Percentiles rank a stretch among this genome's conserved stretches.
These are phyloP conservation scores for Palythoa heliodiscus DNA, from an alignment of 92 coral and sea anemone species.

Conservation along the genomic window DNA sequence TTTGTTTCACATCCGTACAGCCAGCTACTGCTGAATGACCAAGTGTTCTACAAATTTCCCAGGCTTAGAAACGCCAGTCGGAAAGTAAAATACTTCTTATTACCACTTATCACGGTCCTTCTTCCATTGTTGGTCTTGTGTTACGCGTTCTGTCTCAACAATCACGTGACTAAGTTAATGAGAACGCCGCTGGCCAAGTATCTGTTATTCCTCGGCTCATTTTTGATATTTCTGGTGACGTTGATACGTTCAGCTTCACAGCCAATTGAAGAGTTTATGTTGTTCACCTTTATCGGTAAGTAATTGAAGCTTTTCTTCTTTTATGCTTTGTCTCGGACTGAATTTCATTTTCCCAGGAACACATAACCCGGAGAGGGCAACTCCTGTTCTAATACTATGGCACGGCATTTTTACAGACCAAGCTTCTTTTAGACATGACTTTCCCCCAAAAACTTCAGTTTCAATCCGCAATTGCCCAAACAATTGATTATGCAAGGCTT, in stretches of 20 bases:
- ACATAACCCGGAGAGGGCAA: no score
- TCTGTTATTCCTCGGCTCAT: slow-evolving; percentile 36
- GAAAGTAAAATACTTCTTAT: slow-evolving; percentile 6
- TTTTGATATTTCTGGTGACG: slow-evolving; percentile 31
- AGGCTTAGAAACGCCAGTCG: slow-evolving; percentile 2
- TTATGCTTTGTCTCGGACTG: not conserved
- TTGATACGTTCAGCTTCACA: slow-evolving; percentile 41
- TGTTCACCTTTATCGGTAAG: slow-evolving; percentile 39
- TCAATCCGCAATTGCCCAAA: no score
- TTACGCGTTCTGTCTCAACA: slow-evolving; percentile 34
- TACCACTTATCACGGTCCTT: slow-evolving; percentile 22
- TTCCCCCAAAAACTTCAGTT: no score
- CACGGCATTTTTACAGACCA: no score
- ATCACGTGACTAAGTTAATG: slow-evolving; percentile 34
- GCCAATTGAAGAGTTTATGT: slow-evolving; percentile 30
- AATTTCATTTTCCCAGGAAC: no score
- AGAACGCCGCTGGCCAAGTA: slow-evolving; percentile 48
- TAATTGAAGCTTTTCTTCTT: not conserved
- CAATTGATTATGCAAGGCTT: no score
- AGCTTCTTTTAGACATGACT: no score
- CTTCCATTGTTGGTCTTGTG: slow-evolving; percentile 16
- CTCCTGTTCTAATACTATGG: no score
- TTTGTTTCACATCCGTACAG: slow-evolving; percentile 60
- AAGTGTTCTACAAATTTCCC: slow-evolving; percentile 25
- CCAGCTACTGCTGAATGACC: slow-evolving; percentile 52